Evolutionary conservation across 92 coral and sea anemone species (phyloP).

Genomic region (Paragorgia papillata): DNA sequence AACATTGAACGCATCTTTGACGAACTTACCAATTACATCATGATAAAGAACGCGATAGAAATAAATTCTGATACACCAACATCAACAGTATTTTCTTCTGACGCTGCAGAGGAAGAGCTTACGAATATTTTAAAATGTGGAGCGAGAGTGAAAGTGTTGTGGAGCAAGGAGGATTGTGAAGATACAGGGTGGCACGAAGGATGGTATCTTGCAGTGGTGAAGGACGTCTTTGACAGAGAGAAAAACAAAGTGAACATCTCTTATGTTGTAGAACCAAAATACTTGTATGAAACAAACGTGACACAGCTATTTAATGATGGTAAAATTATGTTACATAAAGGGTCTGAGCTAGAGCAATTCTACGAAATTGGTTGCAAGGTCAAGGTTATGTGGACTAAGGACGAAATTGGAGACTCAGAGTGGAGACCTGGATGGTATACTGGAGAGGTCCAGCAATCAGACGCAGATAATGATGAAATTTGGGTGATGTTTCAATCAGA

Average conservation of each 20-base stretch:
- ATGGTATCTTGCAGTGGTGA: too few species aligned
- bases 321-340: too few species aligned
- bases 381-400: too few species aligned
- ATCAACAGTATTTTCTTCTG: not conserved
- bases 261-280: slow-evolving; percentile 46
- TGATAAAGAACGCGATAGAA: not conserved
- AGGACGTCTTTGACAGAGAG: too few species aligned
- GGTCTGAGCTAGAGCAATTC: too few species aligned
- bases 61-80: not conserved
- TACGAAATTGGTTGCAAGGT: too few species aligned
- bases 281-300: slow-evolving; percentile 19
- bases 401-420: too few species aligned
- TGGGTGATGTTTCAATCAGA: too few species aligned
- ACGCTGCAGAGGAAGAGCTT: not conserved
- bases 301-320: slow-evolving; percentile 31
- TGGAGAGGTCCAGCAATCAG: too few species aligned
- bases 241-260: not conserved
- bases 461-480: too few species aligned
- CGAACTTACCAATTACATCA: not conserved
- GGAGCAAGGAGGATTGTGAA: slow-evolving; percentile 37
- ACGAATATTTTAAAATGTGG: slow-evolving; percentile 21
- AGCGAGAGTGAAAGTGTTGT: slow-evolving; percentile 40
- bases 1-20: slow-evolving; percentile 26
- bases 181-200: slow-evolving; percentile 48
- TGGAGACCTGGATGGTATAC: too few species aligned